Evolutionary conservation across 2,888 invertebrate genomes (phyloP).

Genomic region (Deilephila porcellus): DNA sequence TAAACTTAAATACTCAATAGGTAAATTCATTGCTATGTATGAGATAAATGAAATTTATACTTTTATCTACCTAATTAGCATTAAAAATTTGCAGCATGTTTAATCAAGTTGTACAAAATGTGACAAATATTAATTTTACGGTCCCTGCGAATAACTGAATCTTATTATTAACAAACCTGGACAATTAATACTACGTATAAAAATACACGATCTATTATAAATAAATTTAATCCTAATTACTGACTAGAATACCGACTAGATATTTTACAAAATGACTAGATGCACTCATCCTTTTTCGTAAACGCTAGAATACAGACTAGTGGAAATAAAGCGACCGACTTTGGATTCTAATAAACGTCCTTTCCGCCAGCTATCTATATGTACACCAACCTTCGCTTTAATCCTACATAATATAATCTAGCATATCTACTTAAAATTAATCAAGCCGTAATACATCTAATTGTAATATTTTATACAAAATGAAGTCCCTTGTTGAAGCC

Average conservation of each 20-base stretch:
- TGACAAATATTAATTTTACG: not conserved
- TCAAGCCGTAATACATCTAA: not conserved
- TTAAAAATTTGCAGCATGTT: not conserved
- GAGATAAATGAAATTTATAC: not conserved
- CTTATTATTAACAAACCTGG: conserved; percentile 2
- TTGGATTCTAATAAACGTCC: conserved; percentile 57
- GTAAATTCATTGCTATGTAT: not conserved
- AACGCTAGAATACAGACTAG: conserved; percentile 40
- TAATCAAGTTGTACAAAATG: not conserved
- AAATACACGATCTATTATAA: conserved; percentile 35
- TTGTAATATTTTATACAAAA: conserved; percentile 23
- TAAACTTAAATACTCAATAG: too few relatives aligned
- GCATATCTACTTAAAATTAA: conserved; percentile 31
- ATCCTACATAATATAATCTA: conserved; percentile 33
- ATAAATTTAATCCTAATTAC: conserved; percentile 33
- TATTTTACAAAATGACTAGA: conserved; percentile 69
- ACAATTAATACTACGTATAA: conserved; percentile 35
- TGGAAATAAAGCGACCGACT: conserved; percentile 62
- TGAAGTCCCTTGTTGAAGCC: conserved; percentile 3
- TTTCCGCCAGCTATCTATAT: conserved; percentile 6
- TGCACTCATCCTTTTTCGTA: conserved; percentile 62
- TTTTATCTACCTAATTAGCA: not conserved
- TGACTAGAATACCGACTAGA: conserved; percentile 48
- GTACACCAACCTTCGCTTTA: conserved; percentile 22
- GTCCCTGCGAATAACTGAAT: not conserved